Evolutionary conservation across 2,797 vertebrate species (phyloP).

Genomic region (Tinamus major): DNA sequence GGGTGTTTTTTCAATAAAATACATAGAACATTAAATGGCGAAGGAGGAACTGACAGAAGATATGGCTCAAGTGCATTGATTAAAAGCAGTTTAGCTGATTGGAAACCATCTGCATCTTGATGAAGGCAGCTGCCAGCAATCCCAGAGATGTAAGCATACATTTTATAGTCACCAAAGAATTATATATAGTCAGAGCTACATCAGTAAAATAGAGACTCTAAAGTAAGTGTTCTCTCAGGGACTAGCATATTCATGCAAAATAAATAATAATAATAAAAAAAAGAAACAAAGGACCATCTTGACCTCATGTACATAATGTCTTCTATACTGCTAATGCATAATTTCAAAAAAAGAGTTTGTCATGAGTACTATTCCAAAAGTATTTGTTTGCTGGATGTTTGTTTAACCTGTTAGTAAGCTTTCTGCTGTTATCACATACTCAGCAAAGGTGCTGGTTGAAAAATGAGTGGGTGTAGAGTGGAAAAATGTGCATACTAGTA

Average conservation of each 20-base stretch:
- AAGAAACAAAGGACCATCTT: background rate
- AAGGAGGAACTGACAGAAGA: background rate
- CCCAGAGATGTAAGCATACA: accelerated
- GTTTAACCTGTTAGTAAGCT: background rate
- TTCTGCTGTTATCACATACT: background rate
- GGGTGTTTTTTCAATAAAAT: background rate
- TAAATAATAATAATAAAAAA: background rate
- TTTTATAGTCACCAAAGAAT: background rate
- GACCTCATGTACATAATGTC: accelerated
- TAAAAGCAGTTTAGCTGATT: background rate
- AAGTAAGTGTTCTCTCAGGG: background rate
- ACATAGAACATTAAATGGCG: background rate
- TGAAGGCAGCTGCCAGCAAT: background rate
- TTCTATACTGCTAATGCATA: background rate
- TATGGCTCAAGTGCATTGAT: background rate
- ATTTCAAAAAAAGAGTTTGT: background rate
- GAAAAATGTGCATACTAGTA: accelerated
- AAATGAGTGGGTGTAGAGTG: background rate
- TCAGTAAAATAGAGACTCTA: background rate
- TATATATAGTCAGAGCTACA: background rate
- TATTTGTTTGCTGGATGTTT: background rate
- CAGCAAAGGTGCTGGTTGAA: background rate
- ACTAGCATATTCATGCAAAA: background rate
- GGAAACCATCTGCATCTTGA: background rate
- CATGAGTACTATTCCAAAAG: background rate